Conservation (phyloP, 2,888 invertebrate species). For the Diploptera punctata region DNA sequence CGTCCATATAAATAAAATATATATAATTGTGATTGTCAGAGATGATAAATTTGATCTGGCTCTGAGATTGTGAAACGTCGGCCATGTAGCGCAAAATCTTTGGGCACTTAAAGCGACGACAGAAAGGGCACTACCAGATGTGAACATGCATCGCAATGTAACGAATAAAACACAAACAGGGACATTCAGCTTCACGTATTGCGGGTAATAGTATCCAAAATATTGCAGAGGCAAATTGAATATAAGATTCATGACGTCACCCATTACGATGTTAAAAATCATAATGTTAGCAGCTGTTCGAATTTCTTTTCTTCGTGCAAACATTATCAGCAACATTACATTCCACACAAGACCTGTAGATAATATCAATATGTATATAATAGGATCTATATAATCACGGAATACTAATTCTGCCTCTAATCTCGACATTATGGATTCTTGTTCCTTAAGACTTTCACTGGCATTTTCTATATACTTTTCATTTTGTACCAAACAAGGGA, state of each 20-base stretch:
- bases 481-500: not conserved
- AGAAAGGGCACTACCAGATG: not conserved
- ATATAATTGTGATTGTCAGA: not conserved
- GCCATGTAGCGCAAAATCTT: not conserved
- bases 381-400: conserved; percentile 5
- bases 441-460: not conserved
- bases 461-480: not conserved
- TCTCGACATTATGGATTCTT: not conserved
- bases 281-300: not conserved
- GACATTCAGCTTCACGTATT: not conserved
- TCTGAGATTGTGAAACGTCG: not conserved
- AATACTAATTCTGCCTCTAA: not conserved
- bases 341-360: not conserved
- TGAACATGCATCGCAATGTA: conserved; percentile 5
- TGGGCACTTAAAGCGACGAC: not conserved
- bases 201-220: conserved; percentile 1
- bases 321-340: not conserved
- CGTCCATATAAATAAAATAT: not conserved
- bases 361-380: not conserved
- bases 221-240: conserved; percentile 16
- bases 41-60: not conserved
- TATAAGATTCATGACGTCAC: not conserved
- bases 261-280: conserved; percentile 9
- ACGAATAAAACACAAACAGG: not conserved
- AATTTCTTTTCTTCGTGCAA: not conserved